Percentiles rank a stretch among this genome's conserved stretches.
Evolutionary conservation across 1,140 invertebrate genomes (phyloP).

Genomic region (Penaeus chinensis): DNA sequence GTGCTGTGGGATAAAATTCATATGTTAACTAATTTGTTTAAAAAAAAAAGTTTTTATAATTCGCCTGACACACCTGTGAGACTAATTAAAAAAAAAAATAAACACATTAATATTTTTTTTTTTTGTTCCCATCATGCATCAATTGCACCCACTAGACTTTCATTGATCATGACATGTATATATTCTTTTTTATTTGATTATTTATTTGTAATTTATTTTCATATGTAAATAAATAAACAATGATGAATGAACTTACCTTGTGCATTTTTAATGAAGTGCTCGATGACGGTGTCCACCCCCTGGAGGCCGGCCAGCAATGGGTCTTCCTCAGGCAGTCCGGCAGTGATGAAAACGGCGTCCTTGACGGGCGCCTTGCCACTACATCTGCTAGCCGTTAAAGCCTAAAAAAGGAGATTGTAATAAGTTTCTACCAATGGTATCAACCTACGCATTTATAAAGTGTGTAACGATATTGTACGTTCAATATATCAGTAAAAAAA

Average conservation of each 20-base stretch:
- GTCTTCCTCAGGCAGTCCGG: constrained; percentile 44
- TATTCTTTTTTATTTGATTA: too few species aligned
- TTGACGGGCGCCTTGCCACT: constrained; percentile 17
- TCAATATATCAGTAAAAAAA: too few species aligned
- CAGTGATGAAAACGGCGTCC: constrained; percentile 26
- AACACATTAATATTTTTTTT: too few species aligned
- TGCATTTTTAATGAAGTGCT: constrained; percentile 57
- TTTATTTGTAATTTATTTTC: too few species aligned
- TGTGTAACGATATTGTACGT: too few species aligned
- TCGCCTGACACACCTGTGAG: too few species aligned
- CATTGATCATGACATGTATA: too few species aligned
- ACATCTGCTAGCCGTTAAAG: constrained; percentile 13
- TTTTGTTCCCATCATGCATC: too few species aligned
- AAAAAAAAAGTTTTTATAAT: not conserved
- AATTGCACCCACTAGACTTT: too few species aligned
- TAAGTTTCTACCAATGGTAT: too few species aligned
- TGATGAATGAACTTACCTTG: constrained; percentile 25
- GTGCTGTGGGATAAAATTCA: constrained; percentile 31
- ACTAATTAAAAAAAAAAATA: too few species aligned
- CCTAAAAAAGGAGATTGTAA: not conserved
- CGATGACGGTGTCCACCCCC: constrained; percentile 50
- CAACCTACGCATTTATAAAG: too few species aligned
- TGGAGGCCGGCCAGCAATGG: constrained; percentile 41
- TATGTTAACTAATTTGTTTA: not conserved
- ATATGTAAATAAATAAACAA: not conserved